Evolutionary conservation across 2,888 invertebrate genomes (phyloP), one percentile per base, ranked within the genome.

Genomic region (Deilephila elpenor): DNA sequence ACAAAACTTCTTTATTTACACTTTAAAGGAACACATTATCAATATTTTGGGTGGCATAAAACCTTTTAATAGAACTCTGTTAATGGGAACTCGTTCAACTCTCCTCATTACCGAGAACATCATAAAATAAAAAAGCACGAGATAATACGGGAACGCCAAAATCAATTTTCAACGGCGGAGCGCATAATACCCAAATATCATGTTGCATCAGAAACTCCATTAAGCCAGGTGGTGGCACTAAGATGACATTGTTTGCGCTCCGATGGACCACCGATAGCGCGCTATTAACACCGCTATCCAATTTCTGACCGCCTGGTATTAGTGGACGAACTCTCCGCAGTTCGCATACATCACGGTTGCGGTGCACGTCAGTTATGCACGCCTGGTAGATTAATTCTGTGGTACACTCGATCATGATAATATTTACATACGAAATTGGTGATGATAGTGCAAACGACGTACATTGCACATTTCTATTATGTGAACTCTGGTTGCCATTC

Each of bases 211-310:
- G 80, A 78, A 85, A 86, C 83, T 83, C 84, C 82, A 85, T 85
- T 85, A 84, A 76, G 64, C 76, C 74, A 73, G 76, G 75, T 72
- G 76, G 72, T 67, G 44, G 72, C 74, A 78, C 77, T 77, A 80
- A 78, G 79, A 82, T 83, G 84, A 83, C 84, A 82, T 82, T 84
- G 86, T 86, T 86, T 84, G 83, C 79, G 78, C 76, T 77, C 74
- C 79, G 75, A 81, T 83, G 78, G 79, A 79, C 82, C 83, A 84
- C 85, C 83, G 83, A 87, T 84, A 72, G 72, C 20, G 60, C 62
- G 59, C 70, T 71, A 62, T 74, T 62, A 73, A 71, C 37, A 73
- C 67, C 71, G 64, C 64, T 56, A 5, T 72, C 60, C 53, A 51
- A 70, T 72, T 71, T 74, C 67, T 59, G 67, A 51, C 64, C 59